Conservation (phyloP, 2,888 invertebrate genomes). For the Ditula angustiorana region DNA sequence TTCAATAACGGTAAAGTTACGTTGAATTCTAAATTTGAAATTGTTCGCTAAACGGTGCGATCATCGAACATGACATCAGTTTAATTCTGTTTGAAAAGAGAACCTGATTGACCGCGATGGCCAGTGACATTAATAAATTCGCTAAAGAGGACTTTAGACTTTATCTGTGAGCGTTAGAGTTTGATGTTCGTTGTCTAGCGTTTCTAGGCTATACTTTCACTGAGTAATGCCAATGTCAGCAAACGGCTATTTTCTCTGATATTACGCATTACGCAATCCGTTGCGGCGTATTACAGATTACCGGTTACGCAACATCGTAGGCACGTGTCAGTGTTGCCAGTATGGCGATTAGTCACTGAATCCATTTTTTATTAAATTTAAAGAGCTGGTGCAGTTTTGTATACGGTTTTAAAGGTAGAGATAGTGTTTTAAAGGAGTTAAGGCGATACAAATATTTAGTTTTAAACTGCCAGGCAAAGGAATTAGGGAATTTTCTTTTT, state of each 20-base stretch:
- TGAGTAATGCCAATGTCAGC: conserved; percentile 80
- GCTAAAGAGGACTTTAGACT: conserved; percentile 38
- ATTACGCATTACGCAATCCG: conserved; percentile 70
- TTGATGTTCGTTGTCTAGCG: conserved; percentile 38
- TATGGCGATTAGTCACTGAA: not conserved
- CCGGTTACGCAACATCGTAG: conserved; percentile 57
- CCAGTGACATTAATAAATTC: conserved; percentile 44
- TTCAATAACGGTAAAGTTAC: not conserved
- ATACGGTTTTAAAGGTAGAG: no score
- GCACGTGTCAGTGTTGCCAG: conserved; percentile 27
- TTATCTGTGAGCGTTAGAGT: conserved; percentile 35
- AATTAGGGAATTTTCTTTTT: no score
- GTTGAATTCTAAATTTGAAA: conserved; percentile 14
- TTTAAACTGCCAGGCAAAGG: no score
- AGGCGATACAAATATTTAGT: no score
- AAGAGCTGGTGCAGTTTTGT: no score
- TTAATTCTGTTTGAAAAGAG: conserved; percentile 51
- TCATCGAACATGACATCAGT: conserved; percentile 46
- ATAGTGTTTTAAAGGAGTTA: no score
- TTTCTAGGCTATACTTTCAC: conserved; percentile 70
- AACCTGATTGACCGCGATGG: conserved; percentile 57
- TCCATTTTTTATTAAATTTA: not conserved
- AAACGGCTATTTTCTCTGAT: conserved; percentile 65
- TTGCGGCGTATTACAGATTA: conserved; percentile 52
- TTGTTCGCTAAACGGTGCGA: not conserved